Base-by-base conservation (phyloP, 2,888 invertebrate genomes). In the Drosophila macrothrix region DNA sequence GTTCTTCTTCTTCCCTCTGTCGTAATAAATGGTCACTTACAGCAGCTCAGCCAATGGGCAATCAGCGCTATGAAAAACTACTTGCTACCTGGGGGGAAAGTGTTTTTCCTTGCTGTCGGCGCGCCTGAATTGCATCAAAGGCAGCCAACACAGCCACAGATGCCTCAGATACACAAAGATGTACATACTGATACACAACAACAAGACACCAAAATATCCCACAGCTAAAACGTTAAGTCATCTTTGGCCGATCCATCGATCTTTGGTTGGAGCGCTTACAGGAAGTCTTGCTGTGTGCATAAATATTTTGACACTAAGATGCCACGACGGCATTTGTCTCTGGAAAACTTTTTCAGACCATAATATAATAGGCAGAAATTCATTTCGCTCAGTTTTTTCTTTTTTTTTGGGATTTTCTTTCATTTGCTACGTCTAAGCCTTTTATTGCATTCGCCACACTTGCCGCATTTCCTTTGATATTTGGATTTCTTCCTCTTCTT, bases 231-330 rank as follows among this genome's bases (percentile, higher is more conserved):
- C 80, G 87, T 87, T 78, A 80, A 87, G 87, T 87, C 87, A 87
- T 87, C 87, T 83, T 66, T 41, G 43, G 55, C 68, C 78, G 58
- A 73, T 79, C 61, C 50, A 29, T 63, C 75, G 63, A 78, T 78
- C 68, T 68, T 60, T 70, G 67, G 70, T 78, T 64, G 70, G 68
- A 66, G 73, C 58, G 67, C 55, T 72, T 76, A 63, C 83, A 87
- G 87, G 87, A 87, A 89, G 87, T 89, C 87, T 87, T 73, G 83
- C 83, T 86, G 86, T 73, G 83, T 70, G 80, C 80, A 84, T 82
- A 88, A 87, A 89, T 89, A 89, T 88, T 88, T 85, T 89, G 87
- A 88, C 90, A 88, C 88, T 89, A 89, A 86, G 84, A 35, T 49
- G 56, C 37, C 37, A n/a, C n/a, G 14, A 58, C 53, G 55, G 56